A percentile compares a stretch with the other conserved stretches of the same genome.
Conservation (phyloP, 2,888 invertebrate species). For the Synergus gifuensis region DNA sequence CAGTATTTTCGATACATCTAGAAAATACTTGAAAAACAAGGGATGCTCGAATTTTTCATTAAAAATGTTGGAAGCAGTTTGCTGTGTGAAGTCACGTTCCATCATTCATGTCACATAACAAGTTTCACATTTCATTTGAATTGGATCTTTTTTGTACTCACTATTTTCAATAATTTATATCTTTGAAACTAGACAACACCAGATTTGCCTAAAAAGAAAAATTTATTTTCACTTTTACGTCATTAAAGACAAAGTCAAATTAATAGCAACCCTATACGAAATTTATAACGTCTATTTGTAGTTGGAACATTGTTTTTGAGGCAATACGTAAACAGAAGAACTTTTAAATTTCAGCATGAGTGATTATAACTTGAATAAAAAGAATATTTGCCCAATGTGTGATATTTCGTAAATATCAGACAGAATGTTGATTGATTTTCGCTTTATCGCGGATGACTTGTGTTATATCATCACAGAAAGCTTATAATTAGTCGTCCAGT, state of each 20-base stretch:
- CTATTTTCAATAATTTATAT: background rate
- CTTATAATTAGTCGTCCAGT: background rate
- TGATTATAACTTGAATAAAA: background rate
- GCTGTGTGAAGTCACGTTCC: background rate
- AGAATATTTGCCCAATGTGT: too few species aligned
- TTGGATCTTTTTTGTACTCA: background rate
- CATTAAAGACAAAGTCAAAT: too few species aligned
- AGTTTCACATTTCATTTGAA: background rate
- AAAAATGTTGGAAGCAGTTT: background rate
- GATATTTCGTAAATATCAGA: background rate
- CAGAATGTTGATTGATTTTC: background rate
- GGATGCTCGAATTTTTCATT: background rate
- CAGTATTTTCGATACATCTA: background rate
- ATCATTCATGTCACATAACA: background rate
- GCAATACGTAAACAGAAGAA: too few species aligned
- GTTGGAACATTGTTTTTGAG: too few species aligned
- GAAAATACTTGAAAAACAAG: background rate
- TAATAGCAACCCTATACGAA: too few species aligned
- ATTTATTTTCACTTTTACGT: too few species aligned
- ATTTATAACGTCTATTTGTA: too few species aligned
- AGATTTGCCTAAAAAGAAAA: too few species aligned
- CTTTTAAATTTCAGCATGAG: too few species aligned
- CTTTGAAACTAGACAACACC: background rate
- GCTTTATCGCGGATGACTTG: slow-evolving; percentile 2
- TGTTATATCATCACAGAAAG: background rate